phyloP scores from a whole-genome alignment of 2,113 vertebrate genomes.

The Aythya baeri region DNA sequence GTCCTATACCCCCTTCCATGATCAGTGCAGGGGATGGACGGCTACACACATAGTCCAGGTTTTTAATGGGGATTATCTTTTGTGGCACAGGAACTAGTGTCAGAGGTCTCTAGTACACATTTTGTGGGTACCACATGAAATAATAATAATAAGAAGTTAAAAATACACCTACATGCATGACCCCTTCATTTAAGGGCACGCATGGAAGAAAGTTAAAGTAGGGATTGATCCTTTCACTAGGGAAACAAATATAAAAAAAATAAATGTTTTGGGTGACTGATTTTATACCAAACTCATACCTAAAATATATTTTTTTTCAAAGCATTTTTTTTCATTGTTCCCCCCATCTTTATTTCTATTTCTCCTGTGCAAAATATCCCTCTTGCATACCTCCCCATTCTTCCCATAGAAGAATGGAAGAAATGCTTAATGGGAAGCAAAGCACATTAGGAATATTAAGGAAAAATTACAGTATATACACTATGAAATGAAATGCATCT shows the following conservation, averaged over 20 bases:
- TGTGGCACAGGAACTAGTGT: not conserved
- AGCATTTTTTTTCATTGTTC: not conserved
- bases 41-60: rapidly evolving
- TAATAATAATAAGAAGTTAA: not conserved
- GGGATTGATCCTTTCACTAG: not conserved
- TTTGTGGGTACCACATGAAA: not conserved
- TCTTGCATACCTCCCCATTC: conserved; percentile 36
- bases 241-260: not conserved
- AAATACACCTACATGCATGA: not conserved
- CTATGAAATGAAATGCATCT: conserved; percentile 84
- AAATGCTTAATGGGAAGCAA: conserved; percentile 77
- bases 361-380: conserved; percentile 55
- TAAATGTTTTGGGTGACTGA: not conserved
- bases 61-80: not conserved
- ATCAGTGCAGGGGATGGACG: too few relatives aligned
- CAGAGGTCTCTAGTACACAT: not conserved
- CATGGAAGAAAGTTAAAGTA: not conserved
- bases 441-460: conserved; percentile 79
- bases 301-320: not conserved
- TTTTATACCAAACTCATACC: not conserved
- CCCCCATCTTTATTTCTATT: conserved; percentile 37
- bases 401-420: conserved; percentile 62
- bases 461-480: conserved; percentile 72
- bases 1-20: rapidly evolving
- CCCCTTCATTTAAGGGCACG: not conserved